Evolutionary conservation across 1,140 invertebrate genomes (phyloP).

Genomic region (Centruroides vittatus): DNA sequence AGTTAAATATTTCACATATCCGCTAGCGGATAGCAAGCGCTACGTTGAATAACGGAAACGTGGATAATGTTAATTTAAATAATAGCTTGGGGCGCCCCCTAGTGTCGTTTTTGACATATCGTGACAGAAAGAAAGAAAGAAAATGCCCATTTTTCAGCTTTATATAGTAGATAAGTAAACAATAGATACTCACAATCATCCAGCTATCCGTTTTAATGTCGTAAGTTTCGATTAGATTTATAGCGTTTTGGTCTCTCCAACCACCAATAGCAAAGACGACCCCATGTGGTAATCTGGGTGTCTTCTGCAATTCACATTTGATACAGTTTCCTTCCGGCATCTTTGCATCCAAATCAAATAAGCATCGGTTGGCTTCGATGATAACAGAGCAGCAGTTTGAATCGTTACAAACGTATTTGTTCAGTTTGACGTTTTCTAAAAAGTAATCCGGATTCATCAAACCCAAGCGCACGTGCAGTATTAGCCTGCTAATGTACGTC

Average conservation of each 20-base stretch:
- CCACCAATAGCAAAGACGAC: not conserved
- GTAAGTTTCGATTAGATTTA: not conserved
- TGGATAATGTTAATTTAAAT: too few species aligned
- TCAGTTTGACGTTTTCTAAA: not conserved
- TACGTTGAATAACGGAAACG: too few species aligned
- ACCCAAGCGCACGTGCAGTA: constrained; percentile 15
- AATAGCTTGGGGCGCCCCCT: too few species aligned
- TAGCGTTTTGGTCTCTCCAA: not conserved
- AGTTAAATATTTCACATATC: too few species aligned
- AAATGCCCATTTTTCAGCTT: too few species aligned
- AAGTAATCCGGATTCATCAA: not conserved
- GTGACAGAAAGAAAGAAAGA: too few species aligned
- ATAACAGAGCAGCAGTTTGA: not conserved
- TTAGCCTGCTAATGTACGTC: not conserved
- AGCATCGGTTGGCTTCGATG: not conserved
- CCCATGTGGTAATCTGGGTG: not conserved
- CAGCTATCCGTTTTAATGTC: not conserved
- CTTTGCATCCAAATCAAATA: constrained; percentile 17
- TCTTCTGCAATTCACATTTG: not conserved
- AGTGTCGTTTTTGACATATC: too few species aligned
- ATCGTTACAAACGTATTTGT: not conserved
- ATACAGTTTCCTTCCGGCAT: not conserved
- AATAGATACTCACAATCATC: not conserved
- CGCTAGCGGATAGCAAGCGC: too few species aligned
- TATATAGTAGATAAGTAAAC: too few species aligned